phyloP scores from a whole-genome alignment of 2,113 vertebrate species.

The Lepidothrix coronata region DNA sequence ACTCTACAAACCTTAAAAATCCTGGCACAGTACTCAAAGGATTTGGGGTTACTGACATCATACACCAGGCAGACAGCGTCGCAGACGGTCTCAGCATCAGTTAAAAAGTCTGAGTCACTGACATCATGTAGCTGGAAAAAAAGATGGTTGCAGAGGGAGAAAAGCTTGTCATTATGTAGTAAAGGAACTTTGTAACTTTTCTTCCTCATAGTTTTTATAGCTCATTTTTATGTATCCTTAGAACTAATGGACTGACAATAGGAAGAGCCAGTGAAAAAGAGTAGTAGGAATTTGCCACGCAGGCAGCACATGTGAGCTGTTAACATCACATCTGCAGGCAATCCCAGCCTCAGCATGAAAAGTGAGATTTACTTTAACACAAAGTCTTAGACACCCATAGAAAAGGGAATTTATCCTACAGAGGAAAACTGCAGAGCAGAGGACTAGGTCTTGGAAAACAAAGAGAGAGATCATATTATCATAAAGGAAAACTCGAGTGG shows the following conservation, averaged over 20 bases:
- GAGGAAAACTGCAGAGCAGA: background rate
- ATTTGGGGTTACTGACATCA: conserved; percentile 88
- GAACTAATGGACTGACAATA: background rate
- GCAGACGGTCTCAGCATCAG: conserved; percentile 86
- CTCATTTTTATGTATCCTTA: background rate
- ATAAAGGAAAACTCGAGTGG: background rate
- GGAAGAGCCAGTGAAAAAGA: background rate
- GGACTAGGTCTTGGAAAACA: background rate
- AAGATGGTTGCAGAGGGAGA: background rate
- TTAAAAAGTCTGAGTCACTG: conserved; percentile 89
- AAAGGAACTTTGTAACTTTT: background rate
- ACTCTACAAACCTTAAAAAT: conserved; percentile 90
- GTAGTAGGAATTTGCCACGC: background rate
- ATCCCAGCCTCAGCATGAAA: background rate
- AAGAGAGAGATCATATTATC: background rate
- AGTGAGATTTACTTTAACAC: background rate
- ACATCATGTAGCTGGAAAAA: conserved; percentile 88
- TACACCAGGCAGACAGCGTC: conserved; percentile 95
- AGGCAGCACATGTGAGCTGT: background rate
- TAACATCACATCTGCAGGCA: background rate
- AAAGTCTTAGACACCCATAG: background rate
- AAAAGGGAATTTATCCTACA: background rate
- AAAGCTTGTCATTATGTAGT: background rate
- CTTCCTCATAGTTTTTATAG: background rate
- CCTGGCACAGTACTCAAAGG: conserved; percentile 96